Base-by-base conservation (phyloP, 2,797 vertebrate species). In the Octomys mimax region DNA sequence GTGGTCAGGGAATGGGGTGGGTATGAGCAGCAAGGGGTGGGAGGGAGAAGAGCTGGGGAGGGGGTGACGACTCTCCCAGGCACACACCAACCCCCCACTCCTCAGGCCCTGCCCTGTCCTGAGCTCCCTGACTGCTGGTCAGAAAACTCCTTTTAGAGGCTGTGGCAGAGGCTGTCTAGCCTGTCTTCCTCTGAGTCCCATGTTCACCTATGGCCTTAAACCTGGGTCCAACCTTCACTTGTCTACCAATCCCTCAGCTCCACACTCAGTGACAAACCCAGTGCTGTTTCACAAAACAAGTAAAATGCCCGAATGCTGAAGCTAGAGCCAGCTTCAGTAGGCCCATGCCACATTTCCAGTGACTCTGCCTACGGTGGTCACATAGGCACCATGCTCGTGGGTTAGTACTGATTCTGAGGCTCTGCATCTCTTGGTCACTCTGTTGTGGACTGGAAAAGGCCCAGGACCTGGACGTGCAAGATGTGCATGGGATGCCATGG, bases 1-100 rank as follows among this genome's bases (percentile, higher is more conserved):
- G 28, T 3, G 22, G 66, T 42, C 18, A 4, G 57, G 42, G 2
- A 1, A 16, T 3, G 36, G 59, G 64, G 13, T 24, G 31, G 21
- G 12, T 13, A 36, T 1, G 5, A 22, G 61, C 12, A 22, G 4
- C 14, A 9, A 5, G 3, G 31, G 11, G 2, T 1, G 22, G n/a
- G 9, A 12, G 39, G 54, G 31, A 26, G 31, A 31, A 33, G 24
- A 19, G 13, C 12, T 46, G 26, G 28, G 39, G 24, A 31, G 14
- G 61, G 21, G 42, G 18, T 46, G 24, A 24, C 24, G 6, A 6
- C 3, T 59, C 14, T 39, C 21, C 36, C 13, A 18, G 4, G 24
- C 26, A 64, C 26, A 61, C 24, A 14, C 52, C 11, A 54, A 14
- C 52, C 52, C 12, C 52, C 52, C 13, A 0, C 52, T 13, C 52